Evolutionary conservation across 2,888 invertebrate genomes (phyloP).

Genomic region (Erebia palarica): DNA sequence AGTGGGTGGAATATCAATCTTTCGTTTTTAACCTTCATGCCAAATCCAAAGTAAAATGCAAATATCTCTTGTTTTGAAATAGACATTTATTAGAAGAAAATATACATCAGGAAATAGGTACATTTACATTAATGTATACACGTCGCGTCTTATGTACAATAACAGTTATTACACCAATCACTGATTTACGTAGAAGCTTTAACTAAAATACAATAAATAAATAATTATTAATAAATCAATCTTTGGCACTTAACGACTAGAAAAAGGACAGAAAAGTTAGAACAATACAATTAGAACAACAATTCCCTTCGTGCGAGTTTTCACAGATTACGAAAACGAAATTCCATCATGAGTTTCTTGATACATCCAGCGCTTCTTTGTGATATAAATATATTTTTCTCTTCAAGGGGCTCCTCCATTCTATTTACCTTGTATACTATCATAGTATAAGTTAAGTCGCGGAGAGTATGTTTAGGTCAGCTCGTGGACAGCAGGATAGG

Average conservation of each 20-base stretch:
- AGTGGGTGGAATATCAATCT: no score
- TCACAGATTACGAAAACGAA: not conserved
- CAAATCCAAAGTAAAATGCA: no score
- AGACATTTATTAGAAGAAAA: constrained; percentile 40
- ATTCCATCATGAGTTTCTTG: not conserved
- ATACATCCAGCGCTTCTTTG: not conserved
- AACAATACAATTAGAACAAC: not conserved
- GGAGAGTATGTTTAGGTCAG: no score
- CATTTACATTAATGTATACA: constrained; percentile 30
- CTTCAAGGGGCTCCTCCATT: not conserved
- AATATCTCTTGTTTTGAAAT: constrained; percentile 11
- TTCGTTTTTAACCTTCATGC: no score
- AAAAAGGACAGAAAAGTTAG: not conserved
- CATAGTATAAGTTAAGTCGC: no score
- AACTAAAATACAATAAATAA: constrained; percentile 1
- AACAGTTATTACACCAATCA: constrained; percentile 20
- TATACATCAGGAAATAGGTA: constrained; percentile 30
- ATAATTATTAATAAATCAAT: constrained; percentile 3
- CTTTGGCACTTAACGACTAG: constrained; percentile 32
- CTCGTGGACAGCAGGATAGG: no score
- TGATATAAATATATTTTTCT: no score
- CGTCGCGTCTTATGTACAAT: constrained; percentile 34
- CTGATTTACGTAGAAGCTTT: constrained; percentile 18
- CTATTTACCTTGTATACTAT: not conserved
- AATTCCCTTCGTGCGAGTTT: not conserved